These are phyloP conservation scores for Oreonectes daqikongensis DNA, from an alignment of 2,797 vertebrate genomes.

Conservation along the genomic window DNA sequence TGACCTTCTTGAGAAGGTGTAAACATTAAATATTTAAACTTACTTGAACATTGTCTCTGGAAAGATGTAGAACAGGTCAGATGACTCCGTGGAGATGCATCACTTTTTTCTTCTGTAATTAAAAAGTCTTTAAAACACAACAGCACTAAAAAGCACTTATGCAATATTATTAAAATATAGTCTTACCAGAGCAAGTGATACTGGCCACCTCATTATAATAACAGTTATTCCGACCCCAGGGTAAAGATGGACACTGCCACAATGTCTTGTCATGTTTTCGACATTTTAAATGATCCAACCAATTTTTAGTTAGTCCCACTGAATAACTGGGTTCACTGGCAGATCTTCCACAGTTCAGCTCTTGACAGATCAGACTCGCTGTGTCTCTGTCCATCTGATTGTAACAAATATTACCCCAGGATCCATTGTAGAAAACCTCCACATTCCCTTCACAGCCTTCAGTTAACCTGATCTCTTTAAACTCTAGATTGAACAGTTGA, in stretches of 20 bases:
- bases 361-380: not conserved
- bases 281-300: slow-evolving; percentile 13
- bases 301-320: not conserved
- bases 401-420: slow-evolving; percentile 67
- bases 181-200: slow-evolving; percentile 4
- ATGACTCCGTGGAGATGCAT: not conserved
- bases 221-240: slow-evolving; percentile 45
- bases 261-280: slow-evolving; percentile 45
- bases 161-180: too few relatives aligned
- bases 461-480: slow-evolving; percentile 9
- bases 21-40: not conserved
- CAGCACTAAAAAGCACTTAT: not conserved
- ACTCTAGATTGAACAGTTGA: not conserved
- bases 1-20: too few relatives aligned
- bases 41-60: slow-evolving; percentile 25
- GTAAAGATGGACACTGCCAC: slow-evolving; percentile 52
- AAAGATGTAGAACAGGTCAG: not conserved
- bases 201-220: slow-evolving; percentile 21
- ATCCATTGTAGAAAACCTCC: slow-evolving; percentile 71
- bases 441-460: slow-evolving; percentile 63
- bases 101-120: too few relatives aligned
- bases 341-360: slow-evolving; percentile 45
- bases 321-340: not conserved
- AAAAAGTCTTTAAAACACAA: too few relatives aligned
- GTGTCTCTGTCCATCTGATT: not conserved